phyloP scores from a whole-genome alignment of 2,113 vertebrate genomes.

The Aramus guarauna region DNA sequence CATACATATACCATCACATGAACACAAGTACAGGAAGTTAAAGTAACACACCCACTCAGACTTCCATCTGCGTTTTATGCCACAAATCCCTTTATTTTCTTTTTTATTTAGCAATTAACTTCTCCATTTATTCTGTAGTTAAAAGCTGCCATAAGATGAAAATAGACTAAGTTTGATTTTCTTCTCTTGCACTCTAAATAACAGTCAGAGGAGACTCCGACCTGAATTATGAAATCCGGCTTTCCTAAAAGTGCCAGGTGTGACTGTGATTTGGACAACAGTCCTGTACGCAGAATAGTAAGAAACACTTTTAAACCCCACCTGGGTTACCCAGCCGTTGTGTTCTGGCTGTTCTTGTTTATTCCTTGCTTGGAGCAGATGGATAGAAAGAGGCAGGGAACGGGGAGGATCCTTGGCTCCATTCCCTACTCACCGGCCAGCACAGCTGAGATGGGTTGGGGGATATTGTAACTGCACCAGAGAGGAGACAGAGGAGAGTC shows the following conservation, averaged over 20 bases:
- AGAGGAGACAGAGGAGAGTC: background rate
- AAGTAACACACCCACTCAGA: background rate
- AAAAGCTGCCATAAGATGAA: conserved; percentile 32
- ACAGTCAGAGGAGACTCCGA: conserved; percentile 34
- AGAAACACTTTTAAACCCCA: conserved; percentile 12
- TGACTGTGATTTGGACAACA: conserved; percentile 22
- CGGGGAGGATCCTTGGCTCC: conserved; percentile 54
- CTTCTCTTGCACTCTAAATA: conserved; percentile 4
- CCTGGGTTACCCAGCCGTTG: conserved; percentile 50
- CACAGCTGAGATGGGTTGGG: conserved; percentile 30
- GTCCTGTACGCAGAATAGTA: background rate
- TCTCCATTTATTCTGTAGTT: conserved; percentile 45
- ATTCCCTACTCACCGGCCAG: conserved; percentile 37
- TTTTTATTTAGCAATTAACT: conserved; percentile 45
- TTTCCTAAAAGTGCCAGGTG: conserved; percentile 27
- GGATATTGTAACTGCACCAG: background rate
- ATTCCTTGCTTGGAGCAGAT: conserved; percentile 46
- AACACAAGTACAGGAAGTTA: background rate
- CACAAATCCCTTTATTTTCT: conserved; percentile 35
- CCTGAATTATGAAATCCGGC: background rate
- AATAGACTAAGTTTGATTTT: conserved; percentile 25
- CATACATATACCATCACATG: background rate
- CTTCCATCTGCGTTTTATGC: conserved; percentile 33
- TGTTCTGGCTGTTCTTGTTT: conserved; percentile 54
- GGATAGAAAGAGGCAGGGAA: conserved; percentile 51